phyloP scores from a whole-genome alignment of 2,888 invertebrate genomes.

The Drosophila picticornis region DNA sequence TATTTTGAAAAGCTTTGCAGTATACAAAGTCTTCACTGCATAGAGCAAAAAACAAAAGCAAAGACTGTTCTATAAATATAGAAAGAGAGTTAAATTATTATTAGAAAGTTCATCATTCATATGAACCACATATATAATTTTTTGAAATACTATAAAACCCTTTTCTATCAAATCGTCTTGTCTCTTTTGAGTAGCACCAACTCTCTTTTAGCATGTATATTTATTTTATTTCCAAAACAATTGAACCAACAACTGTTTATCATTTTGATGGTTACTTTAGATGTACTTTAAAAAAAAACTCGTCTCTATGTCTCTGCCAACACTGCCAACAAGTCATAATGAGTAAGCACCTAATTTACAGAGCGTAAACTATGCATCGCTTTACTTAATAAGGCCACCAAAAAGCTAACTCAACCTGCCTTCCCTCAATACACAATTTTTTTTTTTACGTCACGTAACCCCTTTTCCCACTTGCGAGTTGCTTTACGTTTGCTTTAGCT shows the following conservation, averaged over 20 bases:
- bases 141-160: background rate
- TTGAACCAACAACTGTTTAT: background rate
- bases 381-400: constrained; percentile 44
- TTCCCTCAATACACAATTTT: background rate
- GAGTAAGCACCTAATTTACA: constrained; percentile 62
- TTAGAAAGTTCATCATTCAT: background rate
- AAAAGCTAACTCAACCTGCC: constrained; percentile 15
- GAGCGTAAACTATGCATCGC: constrained; percentile 34
- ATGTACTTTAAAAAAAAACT: constrained; percentile 8
- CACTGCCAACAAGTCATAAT: constrained; percentile 55
- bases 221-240: background rate
- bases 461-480: constrained; percentile 21
- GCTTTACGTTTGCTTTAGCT: constrained; percentile 67
- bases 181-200: background rate
- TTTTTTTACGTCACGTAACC: background rate
- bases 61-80: background rate
- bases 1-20: background rate
- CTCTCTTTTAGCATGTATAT: background rate
- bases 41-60: no score
- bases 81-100: background rate
- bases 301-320: constrained; percentile 11
- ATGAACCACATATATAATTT: background rate
- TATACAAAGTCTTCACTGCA: background rate
- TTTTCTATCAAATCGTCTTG: background rate
- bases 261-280: background rate